Evolutionary conservation across 2,797 vertebrate species (phyloP), one percentile per base, ranked within the genome.

Genomic region (Peromyscus eremicus): DNA sequence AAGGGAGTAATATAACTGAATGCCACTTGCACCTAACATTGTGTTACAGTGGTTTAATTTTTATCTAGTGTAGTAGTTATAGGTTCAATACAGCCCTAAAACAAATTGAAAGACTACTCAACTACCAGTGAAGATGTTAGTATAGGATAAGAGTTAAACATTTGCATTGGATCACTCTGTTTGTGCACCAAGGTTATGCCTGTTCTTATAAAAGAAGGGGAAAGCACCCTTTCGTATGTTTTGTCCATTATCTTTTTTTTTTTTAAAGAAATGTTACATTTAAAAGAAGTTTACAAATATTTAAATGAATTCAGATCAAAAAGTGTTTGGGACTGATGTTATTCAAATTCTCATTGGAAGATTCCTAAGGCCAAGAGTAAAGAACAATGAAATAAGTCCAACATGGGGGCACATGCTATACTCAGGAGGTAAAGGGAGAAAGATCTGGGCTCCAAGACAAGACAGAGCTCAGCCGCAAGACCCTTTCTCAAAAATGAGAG

Each of bases 221-320:
- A 2, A 4, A 29, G 8, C 1, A 76, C 0, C 32, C 37, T 68
- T n/a, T 83, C 34, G 40, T 11, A 40, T 11, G 17, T 37, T 77
- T 84, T 57, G 17, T 55, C 0, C 25, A 57, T 40, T 52, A 1
- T 76, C 17, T 7, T 55, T 83, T 75, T 46, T 11, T 62, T 49
- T 49, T 43, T 4, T 46, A 52, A 94, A 64, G 13, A 46, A 93
- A 66, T 40, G 12, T 66, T n/a, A 60, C 52, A 34, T 81, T 71
- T 29, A 52, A 43, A 17, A 23, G 27, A 76, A 6, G 8, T 55
- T 57, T 92, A 46, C 23, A 32, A 92, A 64, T 52, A 79, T 29
- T 71, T 76, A 77, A 57, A 77, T 85, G 3, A 40, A 4, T 85
- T 89, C 25, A 70, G 32, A 29, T 94, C n/a, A 94, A 84, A 75